Conservation (phyloP, 1,140 invertebrate genomes). For the Cydia strobilella region DNA sequence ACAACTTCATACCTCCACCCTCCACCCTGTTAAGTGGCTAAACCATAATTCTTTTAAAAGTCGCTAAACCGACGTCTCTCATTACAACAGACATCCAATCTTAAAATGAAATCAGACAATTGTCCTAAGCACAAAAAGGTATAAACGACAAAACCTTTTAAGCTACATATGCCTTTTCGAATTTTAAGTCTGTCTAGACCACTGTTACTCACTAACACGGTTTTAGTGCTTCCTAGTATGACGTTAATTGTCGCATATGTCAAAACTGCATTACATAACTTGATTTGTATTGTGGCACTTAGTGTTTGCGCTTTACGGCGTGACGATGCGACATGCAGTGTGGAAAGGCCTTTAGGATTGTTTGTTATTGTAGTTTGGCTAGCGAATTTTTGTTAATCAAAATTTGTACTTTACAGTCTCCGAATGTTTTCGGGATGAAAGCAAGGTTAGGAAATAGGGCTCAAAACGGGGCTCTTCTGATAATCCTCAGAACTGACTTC, state of each 20-base stretch:
- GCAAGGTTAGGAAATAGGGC: too few relatives aligned
- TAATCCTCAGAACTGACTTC: too few relatives aligned
- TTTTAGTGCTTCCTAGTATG: conserved; percentile 24
- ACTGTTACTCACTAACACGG: conserved; percentile 9
- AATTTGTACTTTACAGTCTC: too few relatives aligned
- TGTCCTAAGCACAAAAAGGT: background rate
- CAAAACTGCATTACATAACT: conserved; percentile 29
- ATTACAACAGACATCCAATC: conserved; percentile 10
- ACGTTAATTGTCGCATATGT: conserved; percentile 26
- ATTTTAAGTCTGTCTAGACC: background rate
- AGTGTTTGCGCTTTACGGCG: conserved; percentile 5
- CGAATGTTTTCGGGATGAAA: too few relatives aligned
- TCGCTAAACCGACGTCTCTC: background rate
- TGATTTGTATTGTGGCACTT: conserved; percentile 5
- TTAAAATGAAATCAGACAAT: background rate
- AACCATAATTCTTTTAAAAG: conserved; percentile 7
- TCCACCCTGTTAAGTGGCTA: background rate
- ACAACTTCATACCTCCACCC: background rate
- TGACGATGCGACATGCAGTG: background rate
- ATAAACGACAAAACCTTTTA: background rate
- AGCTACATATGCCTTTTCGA: background rate
- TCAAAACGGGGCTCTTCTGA: too few relatives aligned
- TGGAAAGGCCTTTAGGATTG: background rate
- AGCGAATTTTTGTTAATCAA: too few relatives aligned
- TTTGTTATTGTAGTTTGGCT: too few relatives aligned